Evolutionary conservation across 2,797 vertebrate species (phyloP).

Genomic region (Crax fasciolata): DNA sequence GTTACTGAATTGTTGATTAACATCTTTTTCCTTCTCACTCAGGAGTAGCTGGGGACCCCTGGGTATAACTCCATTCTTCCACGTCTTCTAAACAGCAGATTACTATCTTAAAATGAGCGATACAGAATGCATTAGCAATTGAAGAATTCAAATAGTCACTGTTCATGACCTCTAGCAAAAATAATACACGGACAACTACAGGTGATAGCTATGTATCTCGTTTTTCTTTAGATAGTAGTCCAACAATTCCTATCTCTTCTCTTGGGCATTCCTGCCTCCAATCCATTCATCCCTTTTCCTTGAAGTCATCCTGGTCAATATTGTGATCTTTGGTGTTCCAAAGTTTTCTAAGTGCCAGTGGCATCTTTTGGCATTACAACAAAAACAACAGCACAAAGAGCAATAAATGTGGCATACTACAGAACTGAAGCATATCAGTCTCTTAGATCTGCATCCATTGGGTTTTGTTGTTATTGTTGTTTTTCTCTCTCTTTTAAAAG

Average conservation of each 20-base stretch:
- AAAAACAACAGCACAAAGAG: not conserved
- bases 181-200: not conserved
- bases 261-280: not conserved
- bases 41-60: not conserved
- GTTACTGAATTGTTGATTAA: not conserved
- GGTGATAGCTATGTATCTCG: not conserved
- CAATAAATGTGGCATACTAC: fast-evolving
- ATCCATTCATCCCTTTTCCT: not conserved
- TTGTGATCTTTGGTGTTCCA: not conserved
- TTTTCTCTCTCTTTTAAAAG: not conserved
- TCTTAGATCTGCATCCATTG: not conserved
- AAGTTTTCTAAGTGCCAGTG: not conserved
- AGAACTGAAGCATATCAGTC: not conserved
- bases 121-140: not conserved
- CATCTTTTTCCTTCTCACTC: not conserved
- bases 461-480: not conserved
- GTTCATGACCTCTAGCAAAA: not conserved
- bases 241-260: not conserved
- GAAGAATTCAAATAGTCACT: not conserved
- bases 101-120: not conserved
- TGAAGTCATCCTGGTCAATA: not conserved
- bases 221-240: not conserved
- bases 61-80: not conserved
- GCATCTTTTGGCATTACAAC: not conserved
- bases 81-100: not conserved